Percentiles rank a stretch among this genome's conserved stretches.
Conservation (phyloP, 2,797 vertebrate species). For the Argentina silus region DNA sequence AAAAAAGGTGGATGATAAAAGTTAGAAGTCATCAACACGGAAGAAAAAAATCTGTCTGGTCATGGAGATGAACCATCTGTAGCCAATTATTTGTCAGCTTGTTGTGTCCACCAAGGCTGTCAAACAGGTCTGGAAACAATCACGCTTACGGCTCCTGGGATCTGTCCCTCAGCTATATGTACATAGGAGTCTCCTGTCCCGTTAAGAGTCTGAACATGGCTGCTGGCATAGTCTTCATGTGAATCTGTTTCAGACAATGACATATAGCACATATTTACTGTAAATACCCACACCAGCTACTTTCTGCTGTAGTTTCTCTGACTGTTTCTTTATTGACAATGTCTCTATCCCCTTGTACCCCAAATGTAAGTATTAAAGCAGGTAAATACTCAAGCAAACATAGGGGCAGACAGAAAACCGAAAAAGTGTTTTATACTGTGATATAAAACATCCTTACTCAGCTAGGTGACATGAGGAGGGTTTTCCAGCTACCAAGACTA, state of each 20-base stretch:
- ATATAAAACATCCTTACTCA: too few relatives aligned
- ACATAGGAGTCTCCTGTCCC: constrained; percentile 96
- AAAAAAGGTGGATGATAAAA: constrained; percentile 44
- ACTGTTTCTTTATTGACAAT: neutral
- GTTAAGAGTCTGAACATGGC: constrained; percentile 99
- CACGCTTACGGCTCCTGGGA: constrained; percentile 39
- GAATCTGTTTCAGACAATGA: constrained; percentile 81
- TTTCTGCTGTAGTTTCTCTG: neutral
- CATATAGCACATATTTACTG: neutral
- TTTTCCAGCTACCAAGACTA: too few relatives aligned
- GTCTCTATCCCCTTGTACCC: too few relatives aligned
- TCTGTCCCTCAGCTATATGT: constrained; percentile 81
- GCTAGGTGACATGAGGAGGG: too few relatives aligned
- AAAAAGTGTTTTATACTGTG: neutral
- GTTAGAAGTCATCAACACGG: constrained; percentile 45
- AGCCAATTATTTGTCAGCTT: constrained; percentile 32
- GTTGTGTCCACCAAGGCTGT: constrained; percentile 22
- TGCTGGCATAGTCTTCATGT: constrained; percentile 99
- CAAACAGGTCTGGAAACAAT: constrained; percentile 21
- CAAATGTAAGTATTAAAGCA: too few relatives aligned
- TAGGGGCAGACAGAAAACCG: neutral
- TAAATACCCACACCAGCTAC: neutral
- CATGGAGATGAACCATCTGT: constrained; percentile 28
- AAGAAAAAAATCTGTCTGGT: neutral
- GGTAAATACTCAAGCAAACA: neutral